These are phyloP conservation scores for Xenops minutus DNA, from an alignment of 2,797 vertebrate genomes.

Conservation along the genomic window DNA sequence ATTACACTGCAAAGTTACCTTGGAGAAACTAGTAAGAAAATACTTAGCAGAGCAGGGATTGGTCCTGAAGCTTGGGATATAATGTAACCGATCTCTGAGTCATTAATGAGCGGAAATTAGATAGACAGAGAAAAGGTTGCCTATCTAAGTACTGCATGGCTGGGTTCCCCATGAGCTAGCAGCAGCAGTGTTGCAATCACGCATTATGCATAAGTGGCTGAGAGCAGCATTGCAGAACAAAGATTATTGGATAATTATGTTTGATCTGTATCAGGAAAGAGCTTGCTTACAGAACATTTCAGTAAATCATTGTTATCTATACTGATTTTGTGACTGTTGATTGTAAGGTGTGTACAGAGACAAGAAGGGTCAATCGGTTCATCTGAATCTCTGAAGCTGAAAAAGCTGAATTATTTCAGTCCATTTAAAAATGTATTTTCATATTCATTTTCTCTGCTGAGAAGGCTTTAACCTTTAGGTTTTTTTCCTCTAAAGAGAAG, in stretches of 20 bases:
- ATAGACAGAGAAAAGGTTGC: background rate
- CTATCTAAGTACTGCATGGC: background rate
- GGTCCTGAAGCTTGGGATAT: background rate
- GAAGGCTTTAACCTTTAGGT: constrained; percentile 30
- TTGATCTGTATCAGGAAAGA: background rate
- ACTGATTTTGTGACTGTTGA: background rate
- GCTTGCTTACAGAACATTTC: background rate
- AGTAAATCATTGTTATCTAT: background rate
- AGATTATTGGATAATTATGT: background rate
- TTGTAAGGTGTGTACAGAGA: background rate
- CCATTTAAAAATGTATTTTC: background rate
- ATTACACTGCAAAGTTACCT: background rate
- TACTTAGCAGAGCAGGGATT: background rate
- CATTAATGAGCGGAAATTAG: background rate
- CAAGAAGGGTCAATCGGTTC: background rate
- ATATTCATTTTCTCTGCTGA: constrained; percentile 1
- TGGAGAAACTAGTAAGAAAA: background rate
- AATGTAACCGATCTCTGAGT: background rate
- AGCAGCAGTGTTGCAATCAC: rapidly evolving
- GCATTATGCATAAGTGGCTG: background rate
- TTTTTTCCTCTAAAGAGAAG: background rate
- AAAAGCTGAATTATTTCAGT: background rate
- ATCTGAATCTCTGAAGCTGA: background rate
- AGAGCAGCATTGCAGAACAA: background rate
- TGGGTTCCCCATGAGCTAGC: background rate